Evolutionary conservation across 2,113 vertebrate species (phyloP), one percentile per base, ranked within the genome.

Genomic region (Lagopus leucura): DNA sequence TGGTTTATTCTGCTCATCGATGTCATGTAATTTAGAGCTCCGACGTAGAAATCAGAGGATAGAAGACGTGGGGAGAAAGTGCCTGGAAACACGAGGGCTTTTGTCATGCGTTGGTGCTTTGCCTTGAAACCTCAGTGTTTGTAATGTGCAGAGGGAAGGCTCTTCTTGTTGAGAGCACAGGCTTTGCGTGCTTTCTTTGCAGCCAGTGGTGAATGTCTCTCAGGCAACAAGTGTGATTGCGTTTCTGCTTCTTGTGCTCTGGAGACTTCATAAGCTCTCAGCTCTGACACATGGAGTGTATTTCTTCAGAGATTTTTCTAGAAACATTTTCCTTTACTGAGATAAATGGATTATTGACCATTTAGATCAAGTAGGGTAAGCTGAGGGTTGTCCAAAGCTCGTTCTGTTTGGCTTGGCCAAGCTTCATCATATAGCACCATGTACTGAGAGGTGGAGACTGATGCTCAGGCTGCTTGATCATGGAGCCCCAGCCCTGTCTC

Each of bases 381-480:
- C 22, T 20, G 80, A 17, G 58, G 8, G 42, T 16, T 64, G 30
- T 85, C 83, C 12, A 6, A 11, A 34, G 67, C 57, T 50, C 21
- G 10, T 30, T 36, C 40, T 10, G 7, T 47, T 55, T 38, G 42
- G 7, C 63, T 77, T 50, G n/a, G 61, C 83, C 55, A 8, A 47
- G n/a, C 60, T 61, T 74, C 4, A 0, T 25, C 18, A 11, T 21
- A 5, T 6, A 27, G 47, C 74, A 21, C 27, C 11, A 0, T 50
- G 54, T 13, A 13, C 58, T 50, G 52, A 13, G 64, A 38, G 60
- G 38, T 65, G 70, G 50, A 76, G 75, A 0, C 50, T 43, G 27
- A 1, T 36, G 21, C 36, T 86, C 5, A 0, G 36, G 48, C 16
- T 78, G 8, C 52, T 80, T 70, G 16, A n/a, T 70, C 0, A 0